Conservation (phyloP, 2,113 vertebrate genomes). For the Percina caprodes region DNA sequence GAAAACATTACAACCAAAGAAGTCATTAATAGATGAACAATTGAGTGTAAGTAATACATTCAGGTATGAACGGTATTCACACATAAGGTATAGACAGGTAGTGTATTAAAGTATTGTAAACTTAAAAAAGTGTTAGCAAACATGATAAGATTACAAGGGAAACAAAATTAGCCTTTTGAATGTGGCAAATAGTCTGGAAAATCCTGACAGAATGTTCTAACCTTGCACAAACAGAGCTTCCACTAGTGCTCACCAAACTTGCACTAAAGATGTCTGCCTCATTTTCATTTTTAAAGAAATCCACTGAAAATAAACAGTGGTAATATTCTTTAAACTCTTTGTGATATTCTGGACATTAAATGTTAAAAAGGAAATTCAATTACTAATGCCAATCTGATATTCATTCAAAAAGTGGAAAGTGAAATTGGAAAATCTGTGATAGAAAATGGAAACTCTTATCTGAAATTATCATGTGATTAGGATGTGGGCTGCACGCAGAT, state of each 20-base stretch:
- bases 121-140: not conserved
- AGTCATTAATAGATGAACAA: too few relatives aligned
- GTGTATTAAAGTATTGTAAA: too few relatives aligned
- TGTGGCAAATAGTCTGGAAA: not conserved
- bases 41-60: too few relatives aligned
- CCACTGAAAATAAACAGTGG: not conserved
- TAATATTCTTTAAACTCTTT: not conserved
- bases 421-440: slow-evolving; percentile 4
- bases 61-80: too few relatives aligned
- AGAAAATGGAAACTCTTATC: slow-evolving; percentile 22
- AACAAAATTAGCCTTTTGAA: not conserved
- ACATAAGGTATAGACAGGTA: too few relatives aligned
- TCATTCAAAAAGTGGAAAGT: not conserved
- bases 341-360: not conserved
- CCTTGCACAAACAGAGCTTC: not conserved
- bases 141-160: not conserved
- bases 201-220: not conserved
- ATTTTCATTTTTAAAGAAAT: not conserved
- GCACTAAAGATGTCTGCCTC: not conserved
- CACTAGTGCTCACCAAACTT: not conserved
- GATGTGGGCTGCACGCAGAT: not conserved
- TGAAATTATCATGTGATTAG: not conserved
- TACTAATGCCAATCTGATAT: not conserved
- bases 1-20: too few relatives aligned
- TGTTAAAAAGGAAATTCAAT: not conserved